These are phyloP conservation scores for Deroptyus accipitrinus DNA, from an alignment of 2,113 vertebrate genomes.

Conservation along the genomic window DNA sequence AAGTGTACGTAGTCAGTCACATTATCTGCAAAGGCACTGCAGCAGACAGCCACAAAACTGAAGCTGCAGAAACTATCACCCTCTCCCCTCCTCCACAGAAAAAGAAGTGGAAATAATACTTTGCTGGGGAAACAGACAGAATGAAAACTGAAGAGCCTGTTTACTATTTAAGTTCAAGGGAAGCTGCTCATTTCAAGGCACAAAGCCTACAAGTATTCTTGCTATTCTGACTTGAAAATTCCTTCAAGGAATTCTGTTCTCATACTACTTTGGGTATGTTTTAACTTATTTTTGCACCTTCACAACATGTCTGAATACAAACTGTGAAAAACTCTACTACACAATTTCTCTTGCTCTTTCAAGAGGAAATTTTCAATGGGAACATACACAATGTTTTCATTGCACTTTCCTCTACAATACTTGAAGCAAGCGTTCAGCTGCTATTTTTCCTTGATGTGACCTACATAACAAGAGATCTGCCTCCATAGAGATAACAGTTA, in stretches of 20 bases:
- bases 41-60: background rate
- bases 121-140: background rate
- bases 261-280: background rate
- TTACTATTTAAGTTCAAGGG: background rate
- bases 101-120: background rate
- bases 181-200: background rate
- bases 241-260: background rate
- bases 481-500: conserved; percentile 61
- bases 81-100: background rate
- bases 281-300: background rate
- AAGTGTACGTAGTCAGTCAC: background rate
- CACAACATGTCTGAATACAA: background rate
- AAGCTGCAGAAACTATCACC: background rate
- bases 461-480: conserved; percentile 69
- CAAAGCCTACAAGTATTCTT: background rate
- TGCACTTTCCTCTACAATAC: background rate
- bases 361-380: background rate
- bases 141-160: background rate
- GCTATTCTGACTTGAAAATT: background rate
- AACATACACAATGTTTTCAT: background rate
- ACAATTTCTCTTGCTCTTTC: background rate
- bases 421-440: conserved; percentile 53
- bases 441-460: conserved; percentile 69
- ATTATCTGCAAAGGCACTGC: background rate
- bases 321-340: background rate